phyloP scores from a whole-genome alignment of 2,888 invertebrate genomes.

The Heliothis peltigera region DNA sequence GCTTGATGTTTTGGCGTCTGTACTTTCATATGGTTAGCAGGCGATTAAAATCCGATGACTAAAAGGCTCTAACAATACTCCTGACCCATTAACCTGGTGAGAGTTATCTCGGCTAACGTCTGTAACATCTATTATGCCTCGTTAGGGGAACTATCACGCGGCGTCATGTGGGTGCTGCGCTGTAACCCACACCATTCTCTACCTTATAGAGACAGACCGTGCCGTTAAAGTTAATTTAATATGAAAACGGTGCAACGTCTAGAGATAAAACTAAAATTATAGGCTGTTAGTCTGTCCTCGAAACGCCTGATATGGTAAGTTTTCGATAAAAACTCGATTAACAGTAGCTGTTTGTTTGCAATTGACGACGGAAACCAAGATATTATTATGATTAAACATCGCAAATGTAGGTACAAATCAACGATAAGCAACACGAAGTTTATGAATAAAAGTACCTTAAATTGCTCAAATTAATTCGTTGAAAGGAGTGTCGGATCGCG shows the following conservation, averaged over 20 bases:
- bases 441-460: background rate
- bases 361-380: conserved; percentile 9
- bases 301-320: conserved; percentile 9
- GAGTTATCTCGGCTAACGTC: conserved; percentile 47
- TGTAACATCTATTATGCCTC: conserved; percentile 45
- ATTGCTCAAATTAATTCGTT: conserved; percentile 7
- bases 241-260: conserved; percentile 21
- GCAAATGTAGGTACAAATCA: no score
- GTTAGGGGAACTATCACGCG: conserved; percentile 37
- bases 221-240: conserved; percentile 14
- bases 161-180: conserved; percentile 22
- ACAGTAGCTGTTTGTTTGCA: conserved; percentile 17
- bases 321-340: conserved; percentile 33
- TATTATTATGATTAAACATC: conserved; percentile 2
- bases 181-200: conserved; percentile 19
- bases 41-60: conserved; percentile 46
- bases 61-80: conserved; percentile 37
- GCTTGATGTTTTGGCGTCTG: no score
- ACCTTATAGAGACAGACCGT: conserved; percentile 33
- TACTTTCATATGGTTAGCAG: conserved; percentile 30
- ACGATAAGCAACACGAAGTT: background rate
- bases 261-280: conserved; percentile 30
- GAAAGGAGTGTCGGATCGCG: background rate
- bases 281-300: conserved; percentile 14
- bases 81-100: conserved; percentile 54